Conservation (phyloP, 2,888 invertebrate species). For the Calameuta pallipes region DNA sequence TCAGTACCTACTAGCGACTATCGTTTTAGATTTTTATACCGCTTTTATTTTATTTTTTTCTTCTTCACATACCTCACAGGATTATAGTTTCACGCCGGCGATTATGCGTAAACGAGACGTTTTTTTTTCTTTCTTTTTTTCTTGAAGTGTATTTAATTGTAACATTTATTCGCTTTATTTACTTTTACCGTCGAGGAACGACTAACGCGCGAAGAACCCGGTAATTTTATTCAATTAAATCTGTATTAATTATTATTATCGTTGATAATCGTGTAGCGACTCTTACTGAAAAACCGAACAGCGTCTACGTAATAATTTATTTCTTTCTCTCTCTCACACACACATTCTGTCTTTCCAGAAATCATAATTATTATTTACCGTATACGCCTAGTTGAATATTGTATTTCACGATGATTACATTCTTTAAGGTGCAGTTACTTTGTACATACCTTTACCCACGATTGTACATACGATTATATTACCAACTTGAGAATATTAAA, state of each 20-base stretch:
- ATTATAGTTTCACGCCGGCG: constrained; percentile 9
- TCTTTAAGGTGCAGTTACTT: constrained; percentile 57
- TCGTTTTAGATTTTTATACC: constrained; percentile 51
- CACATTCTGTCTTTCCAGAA: background rate
- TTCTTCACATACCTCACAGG: constrained; percentile 48
- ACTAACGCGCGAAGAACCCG: constrained; percentile 20
- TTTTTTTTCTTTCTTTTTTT: background rate
- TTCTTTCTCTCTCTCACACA: constrained; percentile 14
- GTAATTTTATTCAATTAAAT: constrained; percentile 34
- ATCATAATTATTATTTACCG: constrained; percentile 28
- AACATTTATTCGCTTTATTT: background rate
- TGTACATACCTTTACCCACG: constrained; percentile 56
- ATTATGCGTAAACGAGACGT: background rate
- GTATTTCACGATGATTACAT: constrained; percentile 37
- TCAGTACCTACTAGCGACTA: constrained; percentile 59
- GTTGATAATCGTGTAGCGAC: constrained; percentile 38
- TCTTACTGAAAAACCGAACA: constrained; percentile 35
- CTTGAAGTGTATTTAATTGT: background rate
- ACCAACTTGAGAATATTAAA: constrained; percentile 56
- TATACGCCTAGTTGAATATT: constrained; percentile 31
- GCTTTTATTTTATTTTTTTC: constrained; percentile 35
- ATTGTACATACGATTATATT: constrained; percentile 56
- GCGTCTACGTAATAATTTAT: constrained; percentile 40
- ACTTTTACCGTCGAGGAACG: constrained; percentile 7
- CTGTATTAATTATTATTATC: constrained; percentile 38